Evolutionary conservation across 2,113 vertebrate species (phyloP), one percentile per base, ranked within the genome.

Genomic region (Cyphomyrus discorhynchus): DNA sequence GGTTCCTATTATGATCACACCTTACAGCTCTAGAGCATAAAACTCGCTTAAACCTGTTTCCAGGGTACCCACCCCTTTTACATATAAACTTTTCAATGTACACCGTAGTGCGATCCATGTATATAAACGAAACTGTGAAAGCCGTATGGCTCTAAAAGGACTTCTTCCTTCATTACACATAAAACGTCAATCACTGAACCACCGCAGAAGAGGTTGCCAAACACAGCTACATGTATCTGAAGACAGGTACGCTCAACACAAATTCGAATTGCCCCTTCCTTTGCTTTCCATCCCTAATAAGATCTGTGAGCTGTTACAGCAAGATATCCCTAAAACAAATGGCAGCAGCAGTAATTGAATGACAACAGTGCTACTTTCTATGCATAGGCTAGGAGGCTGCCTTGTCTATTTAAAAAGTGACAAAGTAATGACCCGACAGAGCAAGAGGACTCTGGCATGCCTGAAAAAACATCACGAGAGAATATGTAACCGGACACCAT

Each of bases 401-500:
- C 88, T 21, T 31, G 31, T 89, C 88, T 89, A 83, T 89, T 89
- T 89, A 77, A 80, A 89, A 82, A 31, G 88, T 87, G 86, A 58
- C 86, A 58, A 50, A 89, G 46, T 19, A 56, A 83, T 56, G 49
- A 82, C 49, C 66, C 50, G 10, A 42, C 19, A 47, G 88, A 21
- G 31, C 9, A 49, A 56, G 15, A 31, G 88, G 70, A 35, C 46
- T 50, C 88, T 82, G 15, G 88, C 74, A n/a, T 83, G 74, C 45
- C 88, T 89, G 49, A 52, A 89, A 89, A 42, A 89, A 89, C 70
- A 89, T 52, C 66, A 82, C 15, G 74, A 83, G 88, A 47, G 50
- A 42, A 31, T 53, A 56, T 10, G 88, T 82, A 89, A 89, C 74
- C 19, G 24, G 88, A 89, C 49, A 82, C 74, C 19, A 49, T 31